Evolutionary conservation across 1,140 invertebrate species (phyloP), one percentile per base, ranked within the genome.

Genomic region (Drosophila takahashii): DNA sequence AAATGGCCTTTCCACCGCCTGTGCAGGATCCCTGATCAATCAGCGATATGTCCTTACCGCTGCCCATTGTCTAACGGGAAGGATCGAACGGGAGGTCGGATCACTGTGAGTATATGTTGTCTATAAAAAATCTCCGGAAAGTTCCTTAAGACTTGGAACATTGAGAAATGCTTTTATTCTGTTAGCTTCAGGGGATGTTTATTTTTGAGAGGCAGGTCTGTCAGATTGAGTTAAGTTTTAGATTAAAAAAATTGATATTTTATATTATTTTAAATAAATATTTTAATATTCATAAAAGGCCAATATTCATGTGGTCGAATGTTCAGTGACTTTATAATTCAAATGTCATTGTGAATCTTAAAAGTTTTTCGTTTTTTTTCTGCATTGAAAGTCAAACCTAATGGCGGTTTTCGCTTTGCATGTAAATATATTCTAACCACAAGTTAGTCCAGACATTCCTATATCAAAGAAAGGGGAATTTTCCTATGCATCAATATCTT

Each of bases 41-140:
- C 92, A 93, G 42, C 92, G 94, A 16, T 95, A 95, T 80, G 93
- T 96, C 0, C 45, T 96, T n/a, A 95, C 95, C 0, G 95, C 95
- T 4, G 95, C 95, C 1, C 95, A 96, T 81, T 96, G 95, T 76
- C 87, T 95, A 9, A 90, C 74, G 0, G 94, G 94, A 32, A 72
- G 53, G 91, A 93, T 94, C 26, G 80, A 92, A 42, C 79, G 58
- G 13, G 87, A 87, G 69, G 90, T 94, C 36, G 94, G 93, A 70
- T 74, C 70, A 79, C 72, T 94, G 94, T 94, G 91, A 94, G 93
- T 93, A 60, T 93, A 54, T 8, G 4, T n/a, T 37, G 3, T 37
- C 36, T 37, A 4, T 37, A 37, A n/a, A 11, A 3, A 37, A 10
- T 37, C 11, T 4, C 3, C 8, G 18, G 39, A 1, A 2, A 6